These are phyloP conservation scores for Eristalinus sepulchralis DNA, from an alignment of 2,888 invertebrate species.

Conservation along the genomic window DNA sequence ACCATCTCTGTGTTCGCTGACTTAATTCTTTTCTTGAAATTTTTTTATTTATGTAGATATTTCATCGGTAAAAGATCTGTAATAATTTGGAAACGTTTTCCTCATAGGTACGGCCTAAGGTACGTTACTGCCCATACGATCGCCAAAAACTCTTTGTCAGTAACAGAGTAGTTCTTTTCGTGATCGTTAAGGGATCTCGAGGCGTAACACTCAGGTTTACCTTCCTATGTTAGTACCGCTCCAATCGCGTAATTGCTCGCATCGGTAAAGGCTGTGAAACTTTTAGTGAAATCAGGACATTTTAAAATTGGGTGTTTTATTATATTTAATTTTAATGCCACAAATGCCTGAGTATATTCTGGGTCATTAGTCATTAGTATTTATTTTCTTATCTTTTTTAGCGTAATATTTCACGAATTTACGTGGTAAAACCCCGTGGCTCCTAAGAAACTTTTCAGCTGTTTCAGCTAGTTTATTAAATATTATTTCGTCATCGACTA, in stretches of 20 bases:
- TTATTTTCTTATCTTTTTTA: constrained; percentile 8
- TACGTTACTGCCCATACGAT: constrained; percentile 43
- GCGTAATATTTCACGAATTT: background rate
- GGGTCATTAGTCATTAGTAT: constrained; percentile 62
- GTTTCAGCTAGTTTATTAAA: background rate
- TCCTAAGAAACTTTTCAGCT: background rate
- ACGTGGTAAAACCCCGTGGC: background rate
- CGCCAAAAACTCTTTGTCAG: constrained; percentile 52
- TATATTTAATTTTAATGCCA: constrained; percentile 20
- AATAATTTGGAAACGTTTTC: constrained; percentile 48
- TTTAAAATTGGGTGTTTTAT: background rate
- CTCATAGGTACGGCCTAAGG: constrained; percentile 47
- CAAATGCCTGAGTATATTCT: constrained; percentile 59
- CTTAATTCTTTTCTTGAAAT: constrained; percentile 55
- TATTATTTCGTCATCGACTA: background rate
- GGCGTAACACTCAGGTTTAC: background rate
- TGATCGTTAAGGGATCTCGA: background rate
- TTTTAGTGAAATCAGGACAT: background rate
- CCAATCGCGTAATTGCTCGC: background rate
- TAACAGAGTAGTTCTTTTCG: constrained; percentile 4
- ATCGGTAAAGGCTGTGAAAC: background rate
- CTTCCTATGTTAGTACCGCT: background rate
- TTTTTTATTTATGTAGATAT: constrained; percentile 53
- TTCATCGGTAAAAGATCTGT: constrained; percentile 59
- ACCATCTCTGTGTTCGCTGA: constrained; percentile 40